Evolutionary conservation across 2,797 vertebrate species (phyloP).

Genomic region (Kryptopterus vitreolus): DNA sequence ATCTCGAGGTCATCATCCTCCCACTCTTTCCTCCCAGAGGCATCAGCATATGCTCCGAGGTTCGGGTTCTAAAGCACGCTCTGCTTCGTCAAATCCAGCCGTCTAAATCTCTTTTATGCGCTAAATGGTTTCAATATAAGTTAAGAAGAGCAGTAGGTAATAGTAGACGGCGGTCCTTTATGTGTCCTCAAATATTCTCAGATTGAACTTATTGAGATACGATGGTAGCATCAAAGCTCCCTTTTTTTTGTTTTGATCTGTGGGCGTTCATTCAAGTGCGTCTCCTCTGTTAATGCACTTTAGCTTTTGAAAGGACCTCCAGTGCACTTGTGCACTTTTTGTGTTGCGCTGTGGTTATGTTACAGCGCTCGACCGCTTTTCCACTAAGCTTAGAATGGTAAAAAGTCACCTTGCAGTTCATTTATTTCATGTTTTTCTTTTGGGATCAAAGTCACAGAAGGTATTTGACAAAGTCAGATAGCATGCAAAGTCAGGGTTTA

Average conservation of each 20-base stretch:
- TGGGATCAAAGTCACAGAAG: background rate
- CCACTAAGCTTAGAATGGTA: background rate
- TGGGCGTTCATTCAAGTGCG: slow-evolving; percentile 11
- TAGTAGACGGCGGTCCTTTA: background rate
- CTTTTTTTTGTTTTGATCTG: background rate
- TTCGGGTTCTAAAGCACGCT: slow-evolving; percentile 17
- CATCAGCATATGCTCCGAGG: slow-evolving; percentile 21
- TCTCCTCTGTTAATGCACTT: slow-evolving; percentile 13
- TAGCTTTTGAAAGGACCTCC: slow-evolving; percentile 3
- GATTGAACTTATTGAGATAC: slow-evolving; percentile 6
- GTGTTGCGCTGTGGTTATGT: background rate
- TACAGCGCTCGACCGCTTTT: background rate
- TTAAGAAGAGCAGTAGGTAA: background rate
- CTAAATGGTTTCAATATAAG: slow-evolving; percentile 16
- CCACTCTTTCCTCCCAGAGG: slow-evolving; percentile 31
- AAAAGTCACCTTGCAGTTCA: background rate
- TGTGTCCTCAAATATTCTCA: slow-evolving; percentile 14
- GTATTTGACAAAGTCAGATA: background rate
- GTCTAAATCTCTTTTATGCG: slow-evolving; percentile 1
- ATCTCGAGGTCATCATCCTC: slow-evolving; percentile 47
- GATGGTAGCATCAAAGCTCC: background rate
- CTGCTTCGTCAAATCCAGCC: background rate
- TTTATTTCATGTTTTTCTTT: background rate
- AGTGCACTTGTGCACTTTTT: background rate
- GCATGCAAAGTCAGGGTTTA: background rate